Evolutionary conservation across 1,140 invertebrate genomes (phyloP).

Genomic region (Nasonia giraulti): DNA sequence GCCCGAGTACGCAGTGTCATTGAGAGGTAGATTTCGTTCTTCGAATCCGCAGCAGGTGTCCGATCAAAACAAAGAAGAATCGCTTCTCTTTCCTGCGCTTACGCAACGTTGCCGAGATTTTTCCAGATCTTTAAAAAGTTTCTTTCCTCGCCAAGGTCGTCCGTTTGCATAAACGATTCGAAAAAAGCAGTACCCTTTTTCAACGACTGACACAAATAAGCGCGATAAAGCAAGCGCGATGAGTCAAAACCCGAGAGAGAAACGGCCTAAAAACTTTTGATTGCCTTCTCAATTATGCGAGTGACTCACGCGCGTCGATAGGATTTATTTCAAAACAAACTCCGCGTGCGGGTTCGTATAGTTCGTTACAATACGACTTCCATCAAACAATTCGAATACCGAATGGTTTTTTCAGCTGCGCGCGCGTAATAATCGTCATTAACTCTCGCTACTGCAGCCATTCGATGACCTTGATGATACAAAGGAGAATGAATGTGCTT

Average conservation of each 20-base stretch:
- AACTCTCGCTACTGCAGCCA: background rate
- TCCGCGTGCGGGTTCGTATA: background rate
- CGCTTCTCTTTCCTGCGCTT: background rate
- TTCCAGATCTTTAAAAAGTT: background rate
- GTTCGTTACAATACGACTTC: background rate
- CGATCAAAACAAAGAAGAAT: background rate
- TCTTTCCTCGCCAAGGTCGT: background rate
- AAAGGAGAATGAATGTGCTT: background rate
- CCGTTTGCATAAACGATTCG: background rate
- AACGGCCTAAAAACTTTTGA: background rate
- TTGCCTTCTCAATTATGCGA: background rate
- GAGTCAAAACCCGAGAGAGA: background rate
- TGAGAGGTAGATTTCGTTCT: too few species aligned
- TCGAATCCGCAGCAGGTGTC: too few species aligned
- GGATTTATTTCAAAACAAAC: background rate
- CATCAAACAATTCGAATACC: background rate
- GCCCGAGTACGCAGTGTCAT: too few species aligned
- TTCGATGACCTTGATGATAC: slow-evolving; percentile 32
- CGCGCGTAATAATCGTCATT: background rate
- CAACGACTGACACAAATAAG: background rate
- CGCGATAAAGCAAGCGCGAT: background rate
- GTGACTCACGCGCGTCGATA: background rate
- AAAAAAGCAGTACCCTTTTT: background rate
- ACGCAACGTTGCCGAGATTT: background rate
- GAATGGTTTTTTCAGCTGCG: background rate